Percentiles rank a stretch among this genome's conserved stretches.
Conservation (phyloP, 2,113 vertebrate species). For the Thunnus thynnus region DNA sequence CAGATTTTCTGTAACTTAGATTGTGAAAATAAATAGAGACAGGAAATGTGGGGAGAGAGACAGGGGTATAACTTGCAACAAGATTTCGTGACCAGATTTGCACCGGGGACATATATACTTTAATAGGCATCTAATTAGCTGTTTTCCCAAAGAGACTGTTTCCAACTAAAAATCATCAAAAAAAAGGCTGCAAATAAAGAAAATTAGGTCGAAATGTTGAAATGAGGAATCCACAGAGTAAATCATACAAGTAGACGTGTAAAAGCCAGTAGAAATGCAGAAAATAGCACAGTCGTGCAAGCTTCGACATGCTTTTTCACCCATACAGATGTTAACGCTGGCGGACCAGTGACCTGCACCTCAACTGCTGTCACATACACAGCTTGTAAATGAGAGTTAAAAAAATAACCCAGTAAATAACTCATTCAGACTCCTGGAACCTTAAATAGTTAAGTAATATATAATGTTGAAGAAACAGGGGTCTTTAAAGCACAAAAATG, state of each 20-base stretch:
- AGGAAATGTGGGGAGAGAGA: too few relatives aligned
- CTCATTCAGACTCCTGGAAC: neutral
- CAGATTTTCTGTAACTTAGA: too few relatives aligned
- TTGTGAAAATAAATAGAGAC: too few relatives aligned
- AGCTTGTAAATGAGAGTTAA: neutral
- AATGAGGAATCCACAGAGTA: too few relatives aligned
- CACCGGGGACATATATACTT: too few relatives aligned
- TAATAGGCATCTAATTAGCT: neutral
- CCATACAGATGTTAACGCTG: neutral
- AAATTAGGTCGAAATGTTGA: too few relatives aligned
- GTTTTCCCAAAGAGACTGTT: conserved; percentile 2
- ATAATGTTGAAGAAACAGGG: neutral
- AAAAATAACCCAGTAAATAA: neutral
- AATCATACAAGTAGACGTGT: neutral
- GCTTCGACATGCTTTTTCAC: neutral
- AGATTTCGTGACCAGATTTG: too few relatives aligned
- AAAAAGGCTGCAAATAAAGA: too few relatives aligned
- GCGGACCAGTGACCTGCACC: neutral
- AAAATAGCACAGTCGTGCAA: neutral
- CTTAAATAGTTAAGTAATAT: neutral
- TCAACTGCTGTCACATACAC: conserved; percentile 1
- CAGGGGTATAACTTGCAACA: too few relatives aligned
- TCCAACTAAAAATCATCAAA: too few relatives aligned
- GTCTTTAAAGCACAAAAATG: neutral
- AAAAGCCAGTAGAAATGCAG: neutral